Conservation (phyloP, 2,113 vertebrate genomes). For the Gorsachius goisagi region DNA sequence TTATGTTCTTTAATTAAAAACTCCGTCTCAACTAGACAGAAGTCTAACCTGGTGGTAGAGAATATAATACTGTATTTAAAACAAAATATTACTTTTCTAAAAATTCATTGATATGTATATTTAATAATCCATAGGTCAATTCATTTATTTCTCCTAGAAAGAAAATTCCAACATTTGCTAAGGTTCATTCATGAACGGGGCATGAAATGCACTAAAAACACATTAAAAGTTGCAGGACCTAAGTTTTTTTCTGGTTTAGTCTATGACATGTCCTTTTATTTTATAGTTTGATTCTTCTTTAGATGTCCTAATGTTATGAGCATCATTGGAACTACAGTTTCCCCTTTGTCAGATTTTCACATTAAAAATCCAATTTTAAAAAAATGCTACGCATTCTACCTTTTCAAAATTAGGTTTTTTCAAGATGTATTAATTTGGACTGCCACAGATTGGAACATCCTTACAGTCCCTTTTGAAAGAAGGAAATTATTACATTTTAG, state of each 20-base stretch:
- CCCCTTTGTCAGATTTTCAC: background rate
- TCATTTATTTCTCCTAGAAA: background rate
- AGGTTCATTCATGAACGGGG: background rate
- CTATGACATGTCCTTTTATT: background rate
- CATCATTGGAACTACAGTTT: background rate
- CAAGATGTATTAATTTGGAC: background rate
- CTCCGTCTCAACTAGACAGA: slow-evolving; percentile 58
- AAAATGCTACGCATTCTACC: background rate
- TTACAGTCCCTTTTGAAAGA: background rate
- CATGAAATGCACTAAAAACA: background rate
- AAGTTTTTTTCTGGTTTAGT: background rate
- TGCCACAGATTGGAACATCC: background rate
- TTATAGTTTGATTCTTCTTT: background rate
- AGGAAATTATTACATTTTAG: background rate
- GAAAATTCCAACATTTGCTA: background rate
- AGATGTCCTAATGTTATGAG: background rate
- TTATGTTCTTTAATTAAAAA: slow-evolving; percentile 80
- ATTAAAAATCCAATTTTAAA: background rate
- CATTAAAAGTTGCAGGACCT: background rate
- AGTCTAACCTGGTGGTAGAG: slow-evolving; percentile 59
- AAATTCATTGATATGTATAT: background rate
- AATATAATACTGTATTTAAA: slow-evolving; percentile 1
- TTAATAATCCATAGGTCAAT: background rate
- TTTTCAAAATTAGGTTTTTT: background rate
- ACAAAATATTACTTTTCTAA: background rate